Conservation (phyloP, 2,888 invertebrate genomes). For the Dyspetes luteomarginatus region DNA sequence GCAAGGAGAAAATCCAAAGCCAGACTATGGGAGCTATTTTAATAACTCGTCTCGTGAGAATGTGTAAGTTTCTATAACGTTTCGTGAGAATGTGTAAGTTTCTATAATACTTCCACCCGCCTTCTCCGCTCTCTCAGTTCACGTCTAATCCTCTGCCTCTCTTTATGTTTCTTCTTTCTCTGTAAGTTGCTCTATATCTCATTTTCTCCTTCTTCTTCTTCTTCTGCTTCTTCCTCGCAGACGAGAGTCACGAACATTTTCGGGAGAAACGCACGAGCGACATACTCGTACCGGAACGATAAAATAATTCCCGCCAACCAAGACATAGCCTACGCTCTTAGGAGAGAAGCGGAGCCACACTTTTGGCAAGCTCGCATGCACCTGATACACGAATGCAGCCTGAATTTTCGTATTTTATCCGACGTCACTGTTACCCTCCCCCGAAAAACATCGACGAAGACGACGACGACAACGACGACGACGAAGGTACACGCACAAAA, state of each 20-base stretch:
- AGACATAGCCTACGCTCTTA: constrained; percentile 5
- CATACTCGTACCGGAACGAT: constrained; percentile 42
- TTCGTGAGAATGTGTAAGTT: constrained; percentile 37
- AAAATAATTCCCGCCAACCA: constrained; percentile 56
- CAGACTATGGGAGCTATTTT: constrained; percentile 72
- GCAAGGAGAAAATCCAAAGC: constrained; percentile 59
- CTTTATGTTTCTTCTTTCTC: constrained; percentile 18
- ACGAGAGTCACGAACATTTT: constrained; percentile 18
- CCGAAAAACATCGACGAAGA: constrained; percentile 65
- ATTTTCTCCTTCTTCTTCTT: constrained; percentile 66
- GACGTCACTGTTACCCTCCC: constrained; percentile 68
- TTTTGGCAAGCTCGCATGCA: constrained; percentile 67
- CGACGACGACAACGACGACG: constrained; percentile 73
- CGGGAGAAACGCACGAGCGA: constrained; percentile 6
- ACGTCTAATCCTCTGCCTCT: constrained; percentile 15
- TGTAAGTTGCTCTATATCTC: constrained; percentile 76
- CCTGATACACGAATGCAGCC: constrained; percentile 54
- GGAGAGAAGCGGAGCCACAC: constrained; percentile 58
- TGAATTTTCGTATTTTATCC: constrained; percentile 47
- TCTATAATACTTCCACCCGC: constrained; percentile 54
- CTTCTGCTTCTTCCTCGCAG: constrained; percentile 54
- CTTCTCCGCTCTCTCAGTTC: constrained; percentile 35
- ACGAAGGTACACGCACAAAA: constrained; percentile 69
- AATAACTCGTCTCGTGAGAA: constrained; percentile 66
- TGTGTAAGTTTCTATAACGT: constrained; percentile 47